A percentile compares a stretch with the other conserved stretches of the same genome.
phyloP scores from a whole-genome alignment of 2,888 invertebrate genomes.

The Leptinotarsa haldemani region DNA sequence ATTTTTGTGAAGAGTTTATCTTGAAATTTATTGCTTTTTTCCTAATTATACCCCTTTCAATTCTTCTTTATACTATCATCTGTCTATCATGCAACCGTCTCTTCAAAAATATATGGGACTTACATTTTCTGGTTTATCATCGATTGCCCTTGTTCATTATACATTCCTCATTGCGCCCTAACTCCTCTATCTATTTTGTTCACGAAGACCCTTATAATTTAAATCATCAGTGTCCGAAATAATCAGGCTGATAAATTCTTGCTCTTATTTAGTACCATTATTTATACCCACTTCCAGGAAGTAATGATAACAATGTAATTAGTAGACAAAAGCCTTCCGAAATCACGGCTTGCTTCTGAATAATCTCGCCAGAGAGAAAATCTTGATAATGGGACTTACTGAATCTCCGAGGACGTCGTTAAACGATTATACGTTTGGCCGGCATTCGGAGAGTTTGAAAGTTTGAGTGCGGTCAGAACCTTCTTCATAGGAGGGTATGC shows the following conservation, averaged over 20 bases:
- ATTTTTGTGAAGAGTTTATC: too few relatives aligned
- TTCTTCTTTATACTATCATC: too few relatives aligned
- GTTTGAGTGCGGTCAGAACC: conserved; percentile 8
- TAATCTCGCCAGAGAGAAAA: conserved; percentile 9
- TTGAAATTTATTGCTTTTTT: too few relatives aligned
- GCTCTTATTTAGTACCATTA: conserved; percentile 13
- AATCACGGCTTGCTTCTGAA: conserved; percentile 15
- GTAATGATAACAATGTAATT: conserved; percentile 27
- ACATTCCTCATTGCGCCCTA: too few relatives aligned
- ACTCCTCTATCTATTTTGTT: too few relatives aligned
- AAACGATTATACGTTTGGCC: conserved; percentile 13
- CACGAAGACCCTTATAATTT: too few relatives aligned
- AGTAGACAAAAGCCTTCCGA: conserved; percentile 25
- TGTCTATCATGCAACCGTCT: too few relatives aligned
- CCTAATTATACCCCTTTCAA: too few relatives aligned
- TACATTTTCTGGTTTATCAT: too few relatives aligned
- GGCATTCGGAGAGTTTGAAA: neutral
- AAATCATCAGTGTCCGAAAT: neutral
- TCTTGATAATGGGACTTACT: conserved; percentile 10
- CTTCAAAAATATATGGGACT: too few relatives aligned
- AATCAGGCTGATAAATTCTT: neutral
- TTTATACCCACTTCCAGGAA: conserved; percentile 10
- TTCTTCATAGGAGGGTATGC: neutral
- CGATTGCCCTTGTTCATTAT: too few relatives aligned
- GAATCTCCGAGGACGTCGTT: conserved; percentile 15